phyloP scores from a whole-genome alignment of 2,888 invertebrate genomes.

The Clunio marinus region DNA sequence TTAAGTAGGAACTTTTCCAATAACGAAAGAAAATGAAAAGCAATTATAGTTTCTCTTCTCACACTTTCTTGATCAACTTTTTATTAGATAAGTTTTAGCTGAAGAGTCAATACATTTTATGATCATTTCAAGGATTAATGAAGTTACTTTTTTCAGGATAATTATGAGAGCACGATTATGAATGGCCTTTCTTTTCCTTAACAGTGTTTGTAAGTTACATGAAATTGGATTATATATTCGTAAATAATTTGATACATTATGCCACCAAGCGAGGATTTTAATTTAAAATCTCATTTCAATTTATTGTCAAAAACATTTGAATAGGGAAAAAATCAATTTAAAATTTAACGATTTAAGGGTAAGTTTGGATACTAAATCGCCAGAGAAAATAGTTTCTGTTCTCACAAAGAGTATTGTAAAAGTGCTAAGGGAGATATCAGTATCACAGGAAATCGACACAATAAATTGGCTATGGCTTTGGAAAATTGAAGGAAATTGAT shows the following conservation, averaged over 20 bases:
- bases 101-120: background rate
- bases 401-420: constrained; percentile 29
- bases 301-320: background rate
- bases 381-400: constrained; percentile 17
- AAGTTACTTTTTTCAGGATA: no score
- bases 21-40: constrained; percentile 32
- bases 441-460: constrained; percentile 28
- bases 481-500: constrained; percentile 38
- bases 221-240: no score
- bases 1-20: constrained; percentile 36
- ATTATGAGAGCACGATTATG: no score
- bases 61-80: constrained; percentile 6
- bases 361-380: no score
- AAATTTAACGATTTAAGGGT: background rate
- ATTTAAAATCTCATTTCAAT: background rate
- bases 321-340: background rate
- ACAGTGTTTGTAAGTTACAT: no score
- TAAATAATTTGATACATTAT: background rate
- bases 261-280: background rate
- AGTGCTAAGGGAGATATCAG: constrained; percentile 16
- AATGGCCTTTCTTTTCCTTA: no score
- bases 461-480: constrained; percentile 36
- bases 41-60: constrained; percentile 36
- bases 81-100: constrained; percentile 24
- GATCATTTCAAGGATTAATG: no score